A percentile compares a stretch with the other conserved stretches of the same genome.
Conservation (phyloP, 2,888 invertebrate species). For the Myathropa florea region DNA sequence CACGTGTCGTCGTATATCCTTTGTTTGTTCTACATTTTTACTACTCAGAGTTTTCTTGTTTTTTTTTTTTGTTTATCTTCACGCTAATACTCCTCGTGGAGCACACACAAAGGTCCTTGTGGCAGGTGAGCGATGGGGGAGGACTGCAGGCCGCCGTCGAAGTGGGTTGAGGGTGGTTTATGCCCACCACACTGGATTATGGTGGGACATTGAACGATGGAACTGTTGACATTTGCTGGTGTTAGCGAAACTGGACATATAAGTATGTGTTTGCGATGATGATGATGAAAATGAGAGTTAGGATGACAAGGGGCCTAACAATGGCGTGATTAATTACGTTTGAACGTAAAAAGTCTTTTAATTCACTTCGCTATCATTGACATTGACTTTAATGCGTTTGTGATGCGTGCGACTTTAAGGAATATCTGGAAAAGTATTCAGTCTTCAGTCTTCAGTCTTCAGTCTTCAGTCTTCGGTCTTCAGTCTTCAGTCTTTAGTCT, state of each 20-base stretch:
- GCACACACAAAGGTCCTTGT: background rate
- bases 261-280: slow-evolving; percentile 2
- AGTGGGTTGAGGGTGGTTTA: background rate
- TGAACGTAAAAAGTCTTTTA: slow-evolving; percentile 15
- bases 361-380: background rate
- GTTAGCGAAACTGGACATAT: slow-evolving; percentile 9
- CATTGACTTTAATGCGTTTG: background rate
- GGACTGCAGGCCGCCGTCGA: background rate
- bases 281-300: slow-evolving; percentile 10
- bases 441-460: too few species aligned
- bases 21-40: slow-evolving; percentile 35
- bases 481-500: too few species aligned
- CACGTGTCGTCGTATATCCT: slow-evolving; percentile 44
- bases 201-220: slow-evolving; percentile 33
- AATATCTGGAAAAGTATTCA: background rate
- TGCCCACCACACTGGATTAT: background rate
- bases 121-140: background rate
- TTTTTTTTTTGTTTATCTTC: slow-evolving; percentile 19
- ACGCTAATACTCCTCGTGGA: slow-evolving; percentile 10
- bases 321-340: slow-evolving; percentile 42
- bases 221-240: slow-evolving; percentile 26
- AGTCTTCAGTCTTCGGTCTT: too few species aligned
- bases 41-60: slow-evolving; percentile 5
- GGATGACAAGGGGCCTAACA: slow-evolving; percentile 31
- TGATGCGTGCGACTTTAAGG: background rate